phyloP scores from a whole-genome alignment of 2,888 invertebrate genomes.

The Eilema griseolum region DNA sequence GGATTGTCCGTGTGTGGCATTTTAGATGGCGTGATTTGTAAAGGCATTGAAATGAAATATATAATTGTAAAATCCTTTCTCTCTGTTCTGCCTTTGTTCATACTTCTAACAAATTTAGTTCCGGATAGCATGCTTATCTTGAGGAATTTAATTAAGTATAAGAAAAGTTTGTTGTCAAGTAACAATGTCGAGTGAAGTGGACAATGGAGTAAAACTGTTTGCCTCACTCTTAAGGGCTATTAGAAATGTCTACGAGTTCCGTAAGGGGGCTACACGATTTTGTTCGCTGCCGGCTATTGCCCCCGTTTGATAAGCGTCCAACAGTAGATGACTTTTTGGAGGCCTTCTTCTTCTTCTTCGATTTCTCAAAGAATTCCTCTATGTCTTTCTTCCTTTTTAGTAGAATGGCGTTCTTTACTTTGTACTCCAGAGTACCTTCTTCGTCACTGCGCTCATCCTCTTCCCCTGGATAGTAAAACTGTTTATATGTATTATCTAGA shows the following conservation, averaged over 20 bases:
- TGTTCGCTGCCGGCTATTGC: constrained; percentile 55
- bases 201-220: constrained; percentile 83
- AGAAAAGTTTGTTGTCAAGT: constrained; percentile 58
- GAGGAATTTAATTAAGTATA: constrained; percentile 19
- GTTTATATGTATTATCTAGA: too few species aligned
- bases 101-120: background rate
- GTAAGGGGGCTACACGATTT: constrained; percentile 61
- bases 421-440: too few species aligned
- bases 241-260: constrained; percentile 79
- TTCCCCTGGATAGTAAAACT: too few species aligned
- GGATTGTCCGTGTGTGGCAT: constrained; percentile 68
- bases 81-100: constrained; percentile 30
- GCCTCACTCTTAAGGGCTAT: constrained; percentile 82
- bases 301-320: too few species aligned
- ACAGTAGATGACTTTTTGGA: too few species aligned
- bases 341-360: too few species aligned
- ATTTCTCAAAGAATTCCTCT: too few species aligned
- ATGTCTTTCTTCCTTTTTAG: too few species aligned
- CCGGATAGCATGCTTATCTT: background rate
- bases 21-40: constrained; percentile 42
- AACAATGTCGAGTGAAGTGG: constrained; percentile 77
- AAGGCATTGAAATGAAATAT: constrained; percentile 40
- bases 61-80: constrained; percentile 34
- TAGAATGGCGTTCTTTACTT: too few species aligned
- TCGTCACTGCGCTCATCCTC: too few species aligned